These are phyloP conservation scores for Drosophila kanapiae DNA, from an alignment of 1,140 invertebrate species.

Conservation along the genomic window DNA sequence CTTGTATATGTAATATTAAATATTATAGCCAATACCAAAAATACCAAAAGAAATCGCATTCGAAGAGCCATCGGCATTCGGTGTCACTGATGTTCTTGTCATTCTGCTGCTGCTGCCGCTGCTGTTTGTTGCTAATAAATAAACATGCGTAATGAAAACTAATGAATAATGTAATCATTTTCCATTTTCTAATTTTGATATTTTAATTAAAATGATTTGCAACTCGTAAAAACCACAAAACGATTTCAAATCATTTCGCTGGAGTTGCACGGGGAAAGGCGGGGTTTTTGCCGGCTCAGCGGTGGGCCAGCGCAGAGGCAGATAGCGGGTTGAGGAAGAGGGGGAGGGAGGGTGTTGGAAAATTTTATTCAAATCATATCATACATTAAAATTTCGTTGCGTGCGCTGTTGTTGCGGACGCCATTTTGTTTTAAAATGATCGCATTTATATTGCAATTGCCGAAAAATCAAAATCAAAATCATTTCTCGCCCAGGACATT, in stretches of 20 bases:
- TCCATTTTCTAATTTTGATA: constrained; percentile 85
- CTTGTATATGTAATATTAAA: too few relatives aligned
- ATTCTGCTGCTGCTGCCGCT: not conserved
- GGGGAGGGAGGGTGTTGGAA: constrained; percentile 7
- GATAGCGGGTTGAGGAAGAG: not conserved
- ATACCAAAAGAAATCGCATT: constrained; percentile 24
- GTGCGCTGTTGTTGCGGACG: constrained; percentile 33
- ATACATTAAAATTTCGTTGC: constrained; percentile 62
- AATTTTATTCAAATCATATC: constrained; percentile 78
- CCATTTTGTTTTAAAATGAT: constrained; percentile 82
- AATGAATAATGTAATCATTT: constrained; percentile 85
- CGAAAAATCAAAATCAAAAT: constrained; percentile 77
- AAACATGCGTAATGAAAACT: constrained; percentile 84
- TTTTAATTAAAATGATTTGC: constrained; percentile 86
- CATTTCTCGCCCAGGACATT: constrained; percentile 58
- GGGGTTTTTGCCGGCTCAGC: not conserved
- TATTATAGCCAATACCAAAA: too few relatives aligned
- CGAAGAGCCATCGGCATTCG: constrained; percentile 11
- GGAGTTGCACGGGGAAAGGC: not conserved
- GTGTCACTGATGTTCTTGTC: not conserved
- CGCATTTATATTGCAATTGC: constrained; percentile 74
- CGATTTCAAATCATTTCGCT: constrained; percentile 83
- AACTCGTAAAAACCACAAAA: constrained; percentile 85
- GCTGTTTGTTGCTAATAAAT: constrained; percentile 67
- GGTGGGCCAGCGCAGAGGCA: not conserved